Evolutionary conservation across 1,140 invertebrate genomes (phyloP), one percentile per base, ranked within the genome.

Genomic region (Mycetomoellerius zeteki): DNA sequence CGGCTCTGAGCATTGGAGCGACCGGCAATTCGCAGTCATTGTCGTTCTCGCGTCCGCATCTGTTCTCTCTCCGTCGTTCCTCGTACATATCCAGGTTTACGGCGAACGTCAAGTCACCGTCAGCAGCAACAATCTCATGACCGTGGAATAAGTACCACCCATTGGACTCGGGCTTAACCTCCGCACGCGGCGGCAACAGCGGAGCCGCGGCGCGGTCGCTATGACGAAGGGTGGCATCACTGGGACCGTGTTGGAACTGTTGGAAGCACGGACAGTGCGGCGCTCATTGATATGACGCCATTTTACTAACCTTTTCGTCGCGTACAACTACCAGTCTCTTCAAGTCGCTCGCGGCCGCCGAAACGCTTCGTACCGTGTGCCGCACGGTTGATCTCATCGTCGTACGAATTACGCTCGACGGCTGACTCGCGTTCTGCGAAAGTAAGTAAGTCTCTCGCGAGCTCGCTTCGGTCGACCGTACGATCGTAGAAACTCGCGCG

Each of bases 291-390:
- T 91, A 92, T 93, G 95, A 95, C 95, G 95, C 95, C 96, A 96
- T 96, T 96, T 96, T 96, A 96, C 94, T 96, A 96, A 96, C 96
- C 96, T 94, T 93, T 94, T 92, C 93, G 93, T 95, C 93, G 95
- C 94, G 95, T 93, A 94, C 86, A 71, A 78, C 86, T 54, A 76
- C 78, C 80, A 85, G 47, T 50, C 3, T 16, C 54, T 21, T 5
- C n/a, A 6, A 54, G 88, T 72, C 27, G 84, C 54, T 86, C 67
- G 71, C 72, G 62, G 89, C 73, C 82, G 37, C 24, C 52, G 52
- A 82, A 60, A 72, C 54, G 64, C 62, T 60, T 50, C 82, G 50
- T 65, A 58, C 37, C 47, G 69, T 24, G 69, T 67, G 69, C 33
- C 76, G 58, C 73, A 50, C 77, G 67, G 72, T 30, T 0, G 58